Percentiles rank a stretch among this genome's conserved stretches.
These are phyloP conservation scores for Antigone vipio DNA, from an alignment of 2,113 vertebrate species.

Conservation along the genomic window DNA sequence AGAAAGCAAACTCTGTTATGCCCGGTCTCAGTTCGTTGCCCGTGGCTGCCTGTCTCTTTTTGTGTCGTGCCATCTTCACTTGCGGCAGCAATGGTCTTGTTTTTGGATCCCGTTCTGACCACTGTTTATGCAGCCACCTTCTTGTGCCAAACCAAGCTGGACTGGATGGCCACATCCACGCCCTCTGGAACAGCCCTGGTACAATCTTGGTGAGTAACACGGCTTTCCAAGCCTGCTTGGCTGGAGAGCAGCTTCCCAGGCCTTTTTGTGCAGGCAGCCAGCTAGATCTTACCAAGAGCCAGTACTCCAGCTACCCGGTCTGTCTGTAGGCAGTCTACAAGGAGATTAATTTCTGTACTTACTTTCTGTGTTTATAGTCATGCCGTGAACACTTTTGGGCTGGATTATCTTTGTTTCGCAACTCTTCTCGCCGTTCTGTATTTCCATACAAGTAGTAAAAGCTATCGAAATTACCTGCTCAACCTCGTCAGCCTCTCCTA, in stretches of 20 bases:
- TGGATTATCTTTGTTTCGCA: not conserved
- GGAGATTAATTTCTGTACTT: not conserved
- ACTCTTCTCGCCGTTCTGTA: not conserved
- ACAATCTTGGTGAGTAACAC: no score
- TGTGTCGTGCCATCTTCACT: not conserved
- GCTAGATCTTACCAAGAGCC: not conserved
- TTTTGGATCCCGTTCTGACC: not conserved
- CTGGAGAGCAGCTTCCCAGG: not conserved
- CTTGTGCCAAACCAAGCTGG: not conserved
- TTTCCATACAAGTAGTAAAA: not conserved
- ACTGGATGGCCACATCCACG: not conserved
- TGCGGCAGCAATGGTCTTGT: fast-evolving
- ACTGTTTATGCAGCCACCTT: not conserved
- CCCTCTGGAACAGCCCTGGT: not conserved
- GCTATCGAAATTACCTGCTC: not conserved
- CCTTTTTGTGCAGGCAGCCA: not conserved
- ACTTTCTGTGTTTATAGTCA: not conserved
- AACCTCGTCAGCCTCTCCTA: not conserved
- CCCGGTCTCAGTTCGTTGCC: not conserved
- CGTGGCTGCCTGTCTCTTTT: not conserved
- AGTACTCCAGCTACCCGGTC: not conserved
- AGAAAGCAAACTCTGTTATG: not conserved
- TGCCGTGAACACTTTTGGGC: not conserved
- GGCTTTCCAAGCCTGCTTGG: not conserved
- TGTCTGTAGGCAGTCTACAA: not conserved